These are phyloP conservation scores for Pyrocoelia pectoralis DNA, from an alignment of 2,888 invertebrate species.

Conservation along the genomic window DNA sequence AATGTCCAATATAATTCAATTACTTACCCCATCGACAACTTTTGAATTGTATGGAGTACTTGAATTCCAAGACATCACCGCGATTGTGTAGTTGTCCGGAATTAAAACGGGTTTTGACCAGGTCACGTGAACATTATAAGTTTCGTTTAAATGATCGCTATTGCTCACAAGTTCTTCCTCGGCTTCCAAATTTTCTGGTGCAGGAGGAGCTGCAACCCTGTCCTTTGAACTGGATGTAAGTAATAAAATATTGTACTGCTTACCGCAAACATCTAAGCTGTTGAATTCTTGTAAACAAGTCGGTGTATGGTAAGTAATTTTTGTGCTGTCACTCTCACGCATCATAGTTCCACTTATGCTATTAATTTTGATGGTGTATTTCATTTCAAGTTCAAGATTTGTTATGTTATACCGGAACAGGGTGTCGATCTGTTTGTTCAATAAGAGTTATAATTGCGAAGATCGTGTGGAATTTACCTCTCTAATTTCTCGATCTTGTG, in stretches of 20 bases:
- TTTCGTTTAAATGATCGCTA: slow-evolving; percentile 21
- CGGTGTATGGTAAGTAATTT: slow-evolving; percentile 54
- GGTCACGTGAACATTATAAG: slow-evolving; percentile 58
- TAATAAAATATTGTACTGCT: slow-evolving; percentile 44
- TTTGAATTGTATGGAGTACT: neutral
- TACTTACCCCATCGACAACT: slow-evolving; percentile 56
- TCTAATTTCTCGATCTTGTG: slow-evolving; percentile 32
- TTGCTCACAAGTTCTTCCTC: slow-evolving; percentile 43
- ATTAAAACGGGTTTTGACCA: slow-evolving; percentile 61
- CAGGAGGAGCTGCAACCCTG: slow-evolving; percentile 29
- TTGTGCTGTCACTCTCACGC: slow-evolving; percentile 26
- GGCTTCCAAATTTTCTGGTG: slow-evolving; percentile 26
- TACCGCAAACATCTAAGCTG: slow-evolving; percentile 57
- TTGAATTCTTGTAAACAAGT: slow-evolving; percentile 61
- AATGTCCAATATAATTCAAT: no score
- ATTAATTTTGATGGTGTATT: slow-evolving; percentile 59
- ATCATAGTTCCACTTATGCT: neutral
- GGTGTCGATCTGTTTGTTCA: slow-evolving; percentile 29
- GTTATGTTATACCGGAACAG: slow-evolving; percentile 56
- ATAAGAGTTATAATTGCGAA: neutral
- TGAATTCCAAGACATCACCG: slow-evolving; percentile 29
- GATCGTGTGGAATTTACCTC: slow-evolving; percentile 43
- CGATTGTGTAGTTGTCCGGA: slow-evolving; percentile 63
- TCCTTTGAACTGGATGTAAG: neutral
- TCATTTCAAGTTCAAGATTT: slow-evolving; percentile 57